Evolutionary conservation across 1,140 invertebrate species (phyloP).

Genomic region (Potamilus streckersoni): DNA sequence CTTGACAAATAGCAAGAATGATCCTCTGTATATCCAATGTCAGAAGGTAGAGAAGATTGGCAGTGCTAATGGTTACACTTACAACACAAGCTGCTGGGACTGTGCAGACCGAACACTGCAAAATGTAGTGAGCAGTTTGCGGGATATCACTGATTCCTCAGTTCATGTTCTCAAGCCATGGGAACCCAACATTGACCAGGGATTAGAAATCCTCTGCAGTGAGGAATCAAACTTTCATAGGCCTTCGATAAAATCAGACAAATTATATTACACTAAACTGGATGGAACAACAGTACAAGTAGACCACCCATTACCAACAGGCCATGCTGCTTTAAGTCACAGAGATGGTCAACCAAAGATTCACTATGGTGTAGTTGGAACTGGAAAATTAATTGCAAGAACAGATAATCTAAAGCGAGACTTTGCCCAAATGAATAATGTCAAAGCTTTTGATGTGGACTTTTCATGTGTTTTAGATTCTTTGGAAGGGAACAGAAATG

Average conservation of each 20-base stretch:
- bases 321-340: constrained; percentile 28
- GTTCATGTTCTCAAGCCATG: constrained; percentile 58
- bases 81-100: constrained; percentile 41
- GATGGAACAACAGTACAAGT: constrained; percentile 95
- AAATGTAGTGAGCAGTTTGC: constrained; percentile 38
- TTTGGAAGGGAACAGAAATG: constrained; percentile 92
- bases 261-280: constrained; percentile 91
- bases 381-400: constrained; percentile 79
- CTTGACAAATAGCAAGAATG: constrained; percentile 60
- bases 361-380: constrained; percentile 87
- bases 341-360: constrained; percentile 65
- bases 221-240: constrained; percentile 74
- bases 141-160: constrained; percentile 22
- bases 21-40: constrained; percentile 62
- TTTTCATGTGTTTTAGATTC: constrained; percentile 81
- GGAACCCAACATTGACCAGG: constrained; percentile 80
- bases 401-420: constrained; percentile 66
- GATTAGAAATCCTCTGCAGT: constrained; percentile 49
- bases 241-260: constrained; percentile 87
- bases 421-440: constrained; percentile 76
- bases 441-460: constrained; percentile 92
- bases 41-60: constrained; percentile 46
- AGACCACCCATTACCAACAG: constrained; percentile 58
- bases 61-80: constrained; percentile 32
- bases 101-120: constrained; percentile 41